phyloP scores from a whole-genome alignment of 2,113 vertebrate genomes.

The Amblyopsis rosae region DNA sequence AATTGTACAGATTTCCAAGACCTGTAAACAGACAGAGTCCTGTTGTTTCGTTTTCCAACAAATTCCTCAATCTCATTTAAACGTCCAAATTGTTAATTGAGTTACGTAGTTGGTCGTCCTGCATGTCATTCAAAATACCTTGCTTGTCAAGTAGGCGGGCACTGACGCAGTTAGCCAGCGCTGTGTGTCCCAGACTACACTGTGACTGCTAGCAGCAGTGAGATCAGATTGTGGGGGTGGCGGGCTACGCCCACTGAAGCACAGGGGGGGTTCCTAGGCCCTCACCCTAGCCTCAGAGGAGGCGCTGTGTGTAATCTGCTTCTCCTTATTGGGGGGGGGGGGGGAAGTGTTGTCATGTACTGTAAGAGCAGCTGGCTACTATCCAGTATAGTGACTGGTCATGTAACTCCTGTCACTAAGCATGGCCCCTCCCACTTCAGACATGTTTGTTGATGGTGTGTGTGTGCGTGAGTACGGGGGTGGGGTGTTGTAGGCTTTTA shows the following conservation, averaged over 20 bases:
- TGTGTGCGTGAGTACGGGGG: too few relatives aligned
- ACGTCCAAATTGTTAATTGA: too few relatives aligned
- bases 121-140: too few relatives aligned
- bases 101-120: too few relatives aligned
- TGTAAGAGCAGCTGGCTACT: slow-evolving; percentile 2
- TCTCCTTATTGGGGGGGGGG: slow-evolving; percentile 37
- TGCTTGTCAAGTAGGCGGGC: too few relatives aligned
- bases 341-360: slow-evolving; percentile 23
- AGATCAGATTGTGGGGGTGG: slow-evolving; percentile 46
- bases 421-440: not conserved
- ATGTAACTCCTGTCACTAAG: slow-evolving; percentile 16
- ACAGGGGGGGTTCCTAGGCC: not conserved
- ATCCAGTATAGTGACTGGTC: slow-evolving; percentile 1
- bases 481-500: too few relatives aligned
- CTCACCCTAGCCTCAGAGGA: slow-evolving; percentile 19
- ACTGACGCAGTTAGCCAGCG: too few relatives aligned
- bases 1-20: too few relatives aligned
- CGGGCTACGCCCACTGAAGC: slow-evolving; percentile 25
- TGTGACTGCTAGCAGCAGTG: slow-evolving; percentile 15
- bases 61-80: too few relatives aligned
- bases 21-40: too few relatives aligned
- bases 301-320: slow-evolving; percentile 61
- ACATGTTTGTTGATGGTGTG: too few relatives aligned
- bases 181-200: not conserved
- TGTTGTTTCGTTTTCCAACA: too few relatives aligned